Base-by-base conservation (phyloP, 2,797 vertebrate species). In the Chrosomus eos region DNA sequence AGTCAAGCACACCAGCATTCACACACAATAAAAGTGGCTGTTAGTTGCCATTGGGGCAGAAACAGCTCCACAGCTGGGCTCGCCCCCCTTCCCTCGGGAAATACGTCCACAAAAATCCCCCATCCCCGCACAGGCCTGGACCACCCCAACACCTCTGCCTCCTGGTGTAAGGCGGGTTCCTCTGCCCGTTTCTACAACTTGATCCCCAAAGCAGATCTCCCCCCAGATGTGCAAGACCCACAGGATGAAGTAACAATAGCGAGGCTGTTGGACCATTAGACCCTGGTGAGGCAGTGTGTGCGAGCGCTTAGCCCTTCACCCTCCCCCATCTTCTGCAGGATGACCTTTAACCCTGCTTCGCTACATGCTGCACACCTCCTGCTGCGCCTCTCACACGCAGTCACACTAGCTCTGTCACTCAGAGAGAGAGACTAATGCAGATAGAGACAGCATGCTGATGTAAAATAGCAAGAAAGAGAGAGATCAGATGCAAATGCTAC, bases 361-460 rank as follows among this genome's bases (percentile, higher is more conserved):
- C 92, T 88, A 73, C 72, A 71, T 82, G 28, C 31, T 51, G 53
- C 83, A 71, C 71, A 87, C 85, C 89, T 83, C 85, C 88, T 74
- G 88, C 88, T 91, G 92, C 64, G 83, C 91, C 85, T 81, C 91
- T 93, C 93, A 91, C 92, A 93, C 89, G 87, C 90, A 86, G 81
- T 85, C 84, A 91, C 92, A 85, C 91, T 73, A 87, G 76, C 83
- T 81, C 58, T 80, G 83, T 87, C 71, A 74, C 77, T 76, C 76
- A 84, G 45, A 76, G n/a, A 73, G 83, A 71, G 28, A 67, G 71
- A 23, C 13, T 38, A 45, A 64, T 48, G 53, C 53, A 62, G 55
- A 78, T 16, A 58, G 70, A 70, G 53, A 84, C 23, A 45, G 26
- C 62, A 8, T 64, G 48, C 45, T 62, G 84, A 38, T 55, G n/a